A percentile compares a stretch with the other conserved stretches of the same genome.
Evolutionary conservation across 2,797 vertebrate genomes (phyloP).

Genomic region (Pangasius djambal): DNA sequence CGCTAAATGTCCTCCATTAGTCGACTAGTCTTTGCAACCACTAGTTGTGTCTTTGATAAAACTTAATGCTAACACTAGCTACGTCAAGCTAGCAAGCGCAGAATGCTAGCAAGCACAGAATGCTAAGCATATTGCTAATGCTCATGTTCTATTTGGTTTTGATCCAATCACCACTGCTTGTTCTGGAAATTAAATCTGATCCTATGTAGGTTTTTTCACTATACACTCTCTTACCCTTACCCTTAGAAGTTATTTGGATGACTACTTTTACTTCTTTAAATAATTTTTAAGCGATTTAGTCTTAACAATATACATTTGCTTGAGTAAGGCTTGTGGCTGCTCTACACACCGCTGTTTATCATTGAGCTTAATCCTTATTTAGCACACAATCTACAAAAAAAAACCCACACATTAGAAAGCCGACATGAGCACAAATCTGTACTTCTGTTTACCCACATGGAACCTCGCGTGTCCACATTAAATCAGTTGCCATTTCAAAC

Average conservation of each 20-base stretch:
- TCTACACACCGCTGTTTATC: not conserved
- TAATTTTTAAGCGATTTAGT: not conserved
- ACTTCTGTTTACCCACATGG: not conserved
- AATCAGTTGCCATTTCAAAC: slow-evolving; percentile 7
- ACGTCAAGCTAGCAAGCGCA: not conserved
- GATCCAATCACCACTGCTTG: not conserved
- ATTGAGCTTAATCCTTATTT: not conserved
- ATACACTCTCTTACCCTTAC: not conserved
- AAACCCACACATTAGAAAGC: not conserved
- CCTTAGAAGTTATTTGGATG: not conserved
- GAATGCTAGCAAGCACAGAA: not conserved
- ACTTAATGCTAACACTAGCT: not conserved
- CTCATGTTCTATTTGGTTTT: not conserved
- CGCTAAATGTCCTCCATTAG: not conserved
- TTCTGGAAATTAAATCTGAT: not conserved
- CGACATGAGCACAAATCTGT: not conserved
- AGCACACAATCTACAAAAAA: not conserved
- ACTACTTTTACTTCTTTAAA: not conserved
- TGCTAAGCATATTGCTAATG: not conserved
- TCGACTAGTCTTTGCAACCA: not conserved
- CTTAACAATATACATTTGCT: not conserved
- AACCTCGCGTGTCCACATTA: not conserved
- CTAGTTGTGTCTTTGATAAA: not conserved
- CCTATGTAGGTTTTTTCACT: not conserved
- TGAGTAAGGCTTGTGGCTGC: not conserved